These are phyloP conservation scores for Ennomos fuscantarius DNA, from an alignment of 2,888 invertebrate genomes.

Conservation along the genomic window DNA sequence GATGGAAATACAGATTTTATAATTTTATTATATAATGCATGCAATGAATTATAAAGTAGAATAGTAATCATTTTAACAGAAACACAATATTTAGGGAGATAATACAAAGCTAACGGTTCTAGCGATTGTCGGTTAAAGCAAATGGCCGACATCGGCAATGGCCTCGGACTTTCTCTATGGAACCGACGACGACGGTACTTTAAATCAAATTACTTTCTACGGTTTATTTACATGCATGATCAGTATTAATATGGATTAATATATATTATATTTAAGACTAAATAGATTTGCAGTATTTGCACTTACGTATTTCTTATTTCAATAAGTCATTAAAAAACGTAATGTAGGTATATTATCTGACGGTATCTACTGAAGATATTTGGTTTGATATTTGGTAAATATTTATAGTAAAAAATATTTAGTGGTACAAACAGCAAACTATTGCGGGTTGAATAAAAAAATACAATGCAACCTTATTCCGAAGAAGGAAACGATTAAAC, in stretches of 20 bases:
- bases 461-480: no score
- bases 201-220: conserved; percentile 57
- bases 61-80: conserved; percentile 31
- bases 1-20: conserved; percentile 24
- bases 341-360: no score
- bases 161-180: conserved; percentile 70
- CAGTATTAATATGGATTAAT: background rate
- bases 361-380: no score
- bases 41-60: conserved; percentile 31
- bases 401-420: no score
- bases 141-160: conserved; percentile 70
- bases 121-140: conserved; percentile 49
- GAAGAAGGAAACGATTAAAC: no score
- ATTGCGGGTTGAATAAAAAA: no score
- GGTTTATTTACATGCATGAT: conserved; percentile 32
- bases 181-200: conserved; percentile 31
- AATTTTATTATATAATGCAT: conserved; percentile 32
- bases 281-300: no score
- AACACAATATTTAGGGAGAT: conserved; percentile 26
- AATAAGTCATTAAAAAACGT: no score
- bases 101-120: conserved; percentile 47
- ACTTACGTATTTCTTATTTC: no score
- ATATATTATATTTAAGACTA: no score
- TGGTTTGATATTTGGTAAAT: no score
- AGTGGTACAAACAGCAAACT: no score